phyloP scores from a whole-genome alignment of 2,113 vertebrate species.

The Sterrhoptilus dennistouni region DNA sequence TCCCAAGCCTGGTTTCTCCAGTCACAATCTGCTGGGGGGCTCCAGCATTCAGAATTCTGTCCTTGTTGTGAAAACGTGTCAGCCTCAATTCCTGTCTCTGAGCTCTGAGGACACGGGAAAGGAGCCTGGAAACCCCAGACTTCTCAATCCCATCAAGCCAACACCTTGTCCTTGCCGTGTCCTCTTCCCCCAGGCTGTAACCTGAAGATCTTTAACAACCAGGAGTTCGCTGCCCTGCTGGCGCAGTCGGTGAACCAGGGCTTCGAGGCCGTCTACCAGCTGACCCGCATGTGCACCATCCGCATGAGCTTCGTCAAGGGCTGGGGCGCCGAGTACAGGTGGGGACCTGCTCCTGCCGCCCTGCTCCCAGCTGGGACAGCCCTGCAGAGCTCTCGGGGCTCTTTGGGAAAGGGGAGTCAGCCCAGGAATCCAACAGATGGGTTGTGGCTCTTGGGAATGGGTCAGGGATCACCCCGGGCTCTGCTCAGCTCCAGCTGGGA shows the following conservation, averaged over 20 bases:
- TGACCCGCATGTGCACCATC: constrained; percentile 98
- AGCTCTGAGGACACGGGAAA: neutral
- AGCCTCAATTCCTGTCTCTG: neutral
- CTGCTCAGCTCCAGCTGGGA: too few species aligned
- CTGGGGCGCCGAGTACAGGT: constrained; percentile 96
- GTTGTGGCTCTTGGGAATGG: neutral
- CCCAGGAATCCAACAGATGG: too few species aligned
- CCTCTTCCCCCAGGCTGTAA: constrained; percentile 85
- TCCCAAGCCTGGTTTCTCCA: neutral
- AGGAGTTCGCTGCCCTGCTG: constrained; percentile 95
- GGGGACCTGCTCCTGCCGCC: neutral
- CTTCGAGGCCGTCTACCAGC: constrained; percentile 96
- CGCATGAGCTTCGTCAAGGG: constrained; percentile 99
- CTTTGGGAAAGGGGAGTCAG: too few species aligned
- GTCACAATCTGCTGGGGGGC: neutral
- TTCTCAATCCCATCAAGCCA: neutral
- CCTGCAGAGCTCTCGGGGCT: neutral
- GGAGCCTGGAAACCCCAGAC: fast-evolving
- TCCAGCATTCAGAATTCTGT: neutral
- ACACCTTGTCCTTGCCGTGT: neutral
- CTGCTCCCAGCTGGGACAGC: neutral
- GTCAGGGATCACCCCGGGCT: too few species aligned
- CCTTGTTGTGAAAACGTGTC: neutral
- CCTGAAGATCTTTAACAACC: constrained; percentile 99
- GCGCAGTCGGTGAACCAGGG: constrained; percentile 98